Evolutionary conservation across 1,140 invertebrate species (phyloP).

Genomic region (Batillaria attramentaria): DNA sequence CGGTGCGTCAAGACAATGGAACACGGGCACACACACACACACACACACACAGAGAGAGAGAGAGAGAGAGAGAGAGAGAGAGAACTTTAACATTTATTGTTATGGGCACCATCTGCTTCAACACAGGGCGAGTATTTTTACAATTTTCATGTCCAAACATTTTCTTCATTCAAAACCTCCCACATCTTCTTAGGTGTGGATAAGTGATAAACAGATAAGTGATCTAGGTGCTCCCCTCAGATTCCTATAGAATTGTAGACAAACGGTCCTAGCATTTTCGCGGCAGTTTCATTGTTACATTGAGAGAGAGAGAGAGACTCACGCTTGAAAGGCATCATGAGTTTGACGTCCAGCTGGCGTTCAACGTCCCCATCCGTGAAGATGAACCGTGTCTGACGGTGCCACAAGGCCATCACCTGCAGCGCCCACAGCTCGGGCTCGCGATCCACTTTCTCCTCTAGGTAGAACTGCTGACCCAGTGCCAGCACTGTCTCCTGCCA

Average conservation of each 20-base stretch:
- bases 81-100: no score
- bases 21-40: background rate
- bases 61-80: background rate
- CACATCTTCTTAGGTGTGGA: no score
- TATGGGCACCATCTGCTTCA: no score
- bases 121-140: no score
- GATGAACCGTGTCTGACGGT: background rate
- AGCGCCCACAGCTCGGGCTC: conserved; percentile 36
- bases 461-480: conserved; percentile 41
- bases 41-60: background rate
- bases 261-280: no score
- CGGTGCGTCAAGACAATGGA: background rate
- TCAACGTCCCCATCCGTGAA: conserved; percentile 34
- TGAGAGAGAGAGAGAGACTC: no score
- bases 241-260: no score
- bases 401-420: conserved; percentile 25
- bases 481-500: conserved; percentile 32
- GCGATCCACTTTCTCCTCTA: conserved; percentile 36
- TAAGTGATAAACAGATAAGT: no score
- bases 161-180: no score
- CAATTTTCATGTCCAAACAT: no score
- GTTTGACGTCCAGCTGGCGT: conserved; percentile 29
- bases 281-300: background rate
- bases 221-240: no score
- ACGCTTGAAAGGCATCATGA: conserved; percentile 37